phyloP scores from a whole-genome alignment of 2,113 vertebrate species.

The Artemisiospiza belli region DNA sequence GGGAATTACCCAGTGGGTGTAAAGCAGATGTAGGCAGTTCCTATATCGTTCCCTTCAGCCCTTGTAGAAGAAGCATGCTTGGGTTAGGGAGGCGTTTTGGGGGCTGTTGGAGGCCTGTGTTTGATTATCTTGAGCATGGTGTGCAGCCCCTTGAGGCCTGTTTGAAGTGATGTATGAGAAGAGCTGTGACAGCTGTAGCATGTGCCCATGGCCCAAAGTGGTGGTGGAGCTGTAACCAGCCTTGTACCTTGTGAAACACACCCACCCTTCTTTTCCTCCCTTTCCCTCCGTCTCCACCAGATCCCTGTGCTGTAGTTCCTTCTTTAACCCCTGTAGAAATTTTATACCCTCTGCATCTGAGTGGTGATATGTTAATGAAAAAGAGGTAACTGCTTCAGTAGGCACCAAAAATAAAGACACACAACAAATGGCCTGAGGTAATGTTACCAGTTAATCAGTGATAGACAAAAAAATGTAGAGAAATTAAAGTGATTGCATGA shows the following conservation, averaged over 20 bases:
- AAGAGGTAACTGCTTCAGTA: not conserved
- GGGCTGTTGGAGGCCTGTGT: not conserved
- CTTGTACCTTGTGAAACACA: not conserved
- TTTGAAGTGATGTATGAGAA: constrained; percentile 26
- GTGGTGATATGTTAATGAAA: not conserved
- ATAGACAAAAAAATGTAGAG: not conserved
- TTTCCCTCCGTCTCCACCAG: not conserved
- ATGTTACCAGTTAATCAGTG: not conserved
- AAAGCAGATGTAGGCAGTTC: constrained; percentile 5
- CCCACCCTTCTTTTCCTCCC: not conserved
- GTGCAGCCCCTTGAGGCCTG: not conserved
- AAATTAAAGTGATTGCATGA: not conserved
- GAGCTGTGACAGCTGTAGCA: constrained; percentile 21
- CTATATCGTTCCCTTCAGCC: not conserved
- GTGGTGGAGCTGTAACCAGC: constrained; percentile 2
- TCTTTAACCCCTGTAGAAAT: not conserved
- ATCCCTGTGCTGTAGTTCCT: not conserved
- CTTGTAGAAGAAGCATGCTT: not conserved
- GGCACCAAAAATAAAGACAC: not conserved
- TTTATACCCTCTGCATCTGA: not conserved
- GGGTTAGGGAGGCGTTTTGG: not conserved
- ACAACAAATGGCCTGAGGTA: not conserved
- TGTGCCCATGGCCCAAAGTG: constrained; percentile 14
- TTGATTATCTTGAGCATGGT: constrained; percentile 19
- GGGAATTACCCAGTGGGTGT: constrained; percentile 13